Conservation (phyloP, 2,888 invertebrate species). For the Pammene fasciana region DNA sequence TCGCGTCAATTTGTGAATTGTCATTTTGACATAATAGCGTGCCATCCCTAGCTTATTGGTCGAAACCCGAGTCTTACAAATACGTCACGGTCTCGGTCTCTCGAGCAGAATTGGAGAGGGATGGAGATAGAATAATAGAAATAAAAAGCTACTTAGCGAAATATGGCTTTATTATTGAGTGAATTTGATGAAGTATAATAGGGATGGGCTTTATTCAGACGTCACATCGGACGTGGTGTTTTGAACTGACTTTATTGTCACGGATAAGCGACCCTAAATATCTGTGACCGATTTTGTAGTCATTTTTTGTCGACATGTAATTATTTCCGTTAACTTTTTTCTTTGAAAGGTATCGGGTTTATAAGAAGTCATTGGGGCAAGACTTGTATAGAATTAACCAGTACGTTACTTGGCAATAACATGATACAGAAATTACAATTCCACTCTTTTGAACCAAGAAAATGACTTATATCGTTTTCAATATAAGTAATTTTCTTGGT, state of each 20-base stretch:
- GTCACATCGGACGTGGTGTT: conserved; percentile 64
- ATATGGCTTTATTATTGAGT: conserved; percentile 71
- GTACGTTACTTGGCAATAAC: background rate
- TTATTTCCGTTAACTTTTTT: conserved; percentile 33
- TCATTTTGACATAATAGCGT: conserved; percentile 82
- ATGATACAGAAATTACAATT: no score
- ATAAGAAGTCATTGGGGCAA: conserved; percentile 24
- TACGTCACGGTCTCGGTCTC: conserved; percentile 55
- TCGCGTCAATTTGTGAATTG: conserved; percentile 82
- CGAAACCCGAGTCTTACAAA: conserved; percentile 75
- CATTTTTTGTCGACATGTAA: conserved; percentile 37
- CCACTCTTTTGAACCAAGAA: no score
- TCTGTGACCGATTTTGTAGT: conserved; percentile 48
- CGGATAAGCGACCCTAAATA: conserved; percentile 48
- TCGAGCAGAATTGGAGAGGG: conserved; percentile 51
- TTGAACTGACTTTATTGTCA: conserved; percentile 64
- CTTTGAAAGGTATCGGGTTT: conserved; percentile 11
- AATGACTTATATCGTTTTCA: no score
- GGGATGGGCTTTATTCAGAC: conserved; percentile 63
- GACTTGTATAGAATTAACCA: background rate
- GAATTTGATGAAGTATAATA: conserved; percentile 76
- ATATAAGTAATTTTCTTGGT: no score
- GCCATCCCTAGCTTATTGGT: conserved; percentile 80
- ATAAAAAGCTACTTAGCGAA: conserved; percentile 75
- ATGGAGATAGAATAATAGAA: conserved; percentile 50